Percentiles rank a stretch among this genome's conserved stretches.
These are phyloP conservation scores for Nematopogon swammerdamellus DNA, from an alignment of 2,888 invertebrate species.

Conservation along the genomic window DNA sequence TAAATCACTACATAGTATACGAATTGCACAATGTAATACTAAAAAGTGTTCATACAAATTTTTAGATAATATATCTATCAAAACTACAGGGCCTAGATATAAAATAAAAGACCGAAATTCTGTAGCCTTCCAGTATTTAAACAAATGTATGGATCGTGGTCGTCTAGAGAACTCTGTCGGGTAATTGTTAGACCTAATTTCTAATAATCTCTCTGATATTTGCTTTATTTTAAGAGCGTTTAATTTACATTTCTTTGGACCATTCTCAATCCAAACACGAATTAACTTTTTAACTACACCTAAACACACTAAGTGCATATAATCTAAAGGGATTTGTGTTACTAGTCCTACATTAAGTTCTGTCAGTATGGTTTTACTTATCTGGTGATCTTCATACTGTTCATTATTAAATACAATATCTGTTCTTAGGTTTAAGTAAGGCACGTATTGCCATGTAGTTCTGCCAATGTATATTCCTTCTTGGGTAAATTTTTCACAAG, in stretches of 20 bases:
- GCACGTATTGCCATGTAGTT: conserved; percentile 1
- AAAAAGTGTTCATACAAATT: conserved; percentile 4
- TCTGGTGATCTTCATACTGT: conserved; percentile 9
- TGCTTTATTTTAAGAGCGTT: conserved; percentile 2
- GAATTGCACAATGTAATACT: conserved; percentile 3
- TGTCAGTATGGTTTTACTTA: conserved; percentile 7
- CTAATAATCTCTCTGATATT: conserved; percentile 3
- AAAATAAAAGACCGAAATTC: conserved; percentile 6
- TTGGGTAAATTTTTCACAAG: conserved; percentile 8
- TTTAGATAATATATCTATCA: conserved; percentile 2
- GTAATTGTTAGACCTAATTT: conserved; percentile 3
- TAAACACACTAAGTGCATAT: background rate
- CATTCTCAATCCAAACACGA: conserved; percentile 4
- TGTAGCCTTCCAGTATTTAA: conserved; percentile 8
- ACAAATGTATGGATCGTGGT: background rate
- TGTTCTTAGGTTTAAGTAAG: conserved; percentile 6
- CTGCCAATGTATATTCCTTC: conserved; percentile 6
- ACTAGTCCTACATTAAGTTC: conserved; percentile 8
- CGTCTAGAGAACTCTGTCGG: conserved; percentile 4
- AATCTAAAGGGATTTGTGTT: conserved; percentile 7
- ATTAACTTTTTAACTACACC: conserved; percentile 1
- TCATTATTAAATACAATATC: conserved; percentile 6
- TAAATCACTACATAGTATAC: conserved; percentile 3
- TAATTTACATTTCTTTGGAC: conserved; percentile 6
- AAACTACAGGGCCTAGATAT: conserved; percentile 4